A percentile compares a stretch with the other conserved stretches of the same genome.
phyloP scores from a whole-genome alignment of 2,113 vertebrate genomes.

The Labeo rohita region DNA sequence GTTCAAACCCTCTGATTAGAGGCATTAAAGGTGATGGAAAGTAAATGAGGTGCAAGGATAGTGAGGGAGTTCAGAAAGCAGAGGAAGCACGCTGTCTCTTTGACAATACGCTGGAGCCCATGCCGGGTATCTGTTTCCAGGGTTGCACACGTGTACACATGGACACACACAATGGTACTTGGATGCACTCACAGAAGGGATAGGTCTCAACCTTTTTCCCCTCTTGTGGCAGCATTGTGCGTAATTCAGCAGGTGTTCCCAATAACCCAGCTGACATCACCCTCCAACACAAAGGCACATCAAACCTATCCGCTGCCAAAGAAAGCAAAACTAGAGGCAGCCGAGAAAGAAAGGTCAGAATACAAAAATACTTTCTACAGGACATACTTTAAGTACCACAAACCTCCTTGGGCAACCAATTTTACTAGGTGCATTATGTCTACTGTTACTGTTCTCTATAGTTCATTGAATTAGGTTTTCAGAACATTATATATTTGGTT shows the following conservation, averaged over 20 bases:
- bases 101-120: slow-evolving; percentile 18
- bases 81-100: slow-evolving; percentile 38
- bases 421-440: neutral
- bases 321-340: slow-evolving; percentile 47
- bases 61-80: slow-evolving; percentile 23
- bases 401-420: neutral
- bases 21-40: slow-evolving; percentile 30
- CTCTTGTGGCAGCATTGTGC: slow-evolving; percentile 34
- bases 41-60: slow-evolving; percentile 40
- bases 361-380: slow-evolving; percentile 48
- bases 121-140: slow-evolving; percentile 8
- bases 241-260: slow-evolving; percentile 62
- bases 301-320: slow-evolving; percentile 49
- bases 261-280: slow-evolving; percentile 58
- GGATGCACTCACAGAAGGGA: slow-evolving; percentile 39
- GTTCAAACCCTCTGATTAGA: slow-evolving; percentile 65
- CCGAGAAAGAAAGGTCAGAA: slow-evolving; percentile 18
- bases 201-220: slow-evolving; percentile 41
- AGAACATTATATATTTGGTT: neutral
- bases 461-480: neutral
- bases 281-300: slow-evolving; percentile 55
- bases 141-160: slow-evolving; percentile 26
- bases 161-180: slow-evolving; percentile 10
- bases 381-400: slow-evolving; percentile 32
- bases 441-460: slow-evolving; percentile 14